These are phyloP conservation scores for Dromius quadrimaculatus DNA, from an alignment of 2,888 invertebrate genomes.

Conservation along the genomic window DNA sequence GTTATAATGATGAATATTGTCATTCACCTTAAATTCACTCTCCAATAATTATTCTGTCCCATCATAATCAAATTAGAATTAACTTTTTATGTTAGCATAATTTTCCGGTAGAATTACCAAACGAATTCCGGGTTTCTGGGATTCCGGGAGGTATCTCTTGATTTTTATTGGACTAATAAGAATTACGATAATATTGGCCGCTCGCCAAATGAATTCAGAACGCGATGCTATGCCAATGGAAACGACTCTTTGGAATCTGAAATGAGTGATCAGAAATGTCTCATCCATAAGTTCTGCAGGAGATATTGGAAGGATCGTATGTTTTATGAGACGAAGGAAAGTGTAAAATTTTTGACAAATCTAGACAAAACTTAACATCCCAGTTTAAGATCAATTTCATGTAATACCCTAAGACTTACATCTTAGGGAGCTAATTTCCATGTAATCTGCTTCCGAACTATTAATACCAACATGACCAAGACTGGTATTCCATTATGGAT, in stretches of 20 bases:
- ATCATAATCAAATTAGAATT: conserved; percentile 12
- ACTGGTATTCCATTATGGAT: background rate
- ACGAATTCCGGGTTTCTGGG: conserved; percentile 13
- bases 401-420: conserved; percentile 21
- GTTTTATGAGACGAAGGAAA: no score
- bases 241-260: no score
- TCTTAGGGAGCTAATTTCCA: conserved; percentile 25
- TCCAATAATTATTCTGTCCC: no score
- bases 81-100: conserved; percentile 29
- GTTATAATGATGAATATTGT: no score
- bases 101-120: conserved; percentile 10
- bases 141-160: conserved; percentile 27
- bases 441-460: conserved; percentile 17
- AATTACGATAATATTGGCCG: conserved; percentile 30
- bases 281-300: conserved; percentile 25
- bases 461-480: conserved; percentile 18
- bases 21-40: no score
- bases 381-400: no score
- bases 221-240: background rate
- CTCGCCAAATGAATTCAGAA: conserved; percentile 30
- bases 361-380: no score
- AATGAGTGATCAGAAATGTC: conserved; percentile 20
- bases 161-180: conserved; percentile 32
- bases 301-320: no score
- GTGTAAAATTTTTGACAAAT: no score